Evolutionary conservation across 2,113 vertebrate genomes (phyloP).

Genomic region (Corynorhinus townsendii): DNA sequence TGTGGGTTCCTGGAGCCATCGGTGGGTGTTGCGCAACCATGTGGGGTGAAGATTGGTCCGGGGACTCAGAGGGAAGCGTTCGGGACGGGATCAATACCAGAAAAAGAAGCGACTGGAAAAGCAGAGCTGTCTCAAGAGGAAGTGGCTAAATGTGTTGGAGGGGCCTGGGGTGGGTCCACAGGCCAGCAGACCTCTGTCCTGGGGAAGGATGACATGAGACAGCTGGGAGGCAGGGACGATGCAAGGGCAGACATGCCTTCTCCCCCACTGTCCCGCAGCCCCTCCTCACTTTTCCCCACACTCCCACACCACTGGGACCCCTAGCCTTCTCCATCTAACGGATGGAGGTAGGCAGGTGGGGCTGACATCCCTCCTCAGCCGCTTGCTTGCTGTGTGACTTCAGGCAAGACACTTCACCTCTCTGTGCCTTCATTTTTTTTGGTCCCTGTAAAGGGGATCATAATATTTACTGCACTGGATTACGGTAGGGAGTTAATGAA

Average conservation of each 20-base stretch:
- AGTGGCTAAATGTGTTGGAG: background rate
- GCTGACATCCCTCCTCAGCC: background rate
- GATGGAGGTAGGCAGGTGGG: background rate
- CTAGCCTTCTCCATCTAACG: background rate
- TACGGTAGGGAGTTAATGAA: background rate
- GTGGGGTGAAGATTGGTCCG: background rate
- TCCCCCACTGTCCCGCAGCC: too few species aligned
- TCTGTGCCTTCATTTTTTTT: background rate
- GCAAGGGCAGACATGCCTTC: background rate
- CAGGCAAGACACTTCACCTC: background rate
- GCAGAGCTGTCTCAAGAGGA: background rate
- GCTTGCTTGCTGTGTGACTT: background rate
- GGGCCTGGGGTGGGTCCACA: background rate
- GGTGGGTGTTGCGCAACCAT: background rate
- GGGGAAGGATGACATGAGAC: background rate
- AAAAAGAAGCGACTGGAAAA: background rate
- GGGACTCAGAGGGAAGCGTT: background rate
- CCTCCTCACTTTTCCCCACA: background rate
- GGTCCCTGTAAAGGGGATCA: background rate
- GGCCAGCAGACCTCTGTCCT: background rate
- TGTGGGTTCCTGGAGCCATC: constrained; percentile 41
- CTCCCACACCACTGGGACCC: background rate
- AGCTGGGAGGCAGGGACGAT: background rate
- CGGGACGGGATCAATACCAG: background rate
- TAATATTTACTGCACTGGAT: background rate